A percentile compares a stretch with the other conserved stretches of the same genome.
These are phyloP conservation scores for Drosophila mauritiana DNA, from an alignment of 1,140 invertebrate species.

Conservation along the genomic window DNA sequence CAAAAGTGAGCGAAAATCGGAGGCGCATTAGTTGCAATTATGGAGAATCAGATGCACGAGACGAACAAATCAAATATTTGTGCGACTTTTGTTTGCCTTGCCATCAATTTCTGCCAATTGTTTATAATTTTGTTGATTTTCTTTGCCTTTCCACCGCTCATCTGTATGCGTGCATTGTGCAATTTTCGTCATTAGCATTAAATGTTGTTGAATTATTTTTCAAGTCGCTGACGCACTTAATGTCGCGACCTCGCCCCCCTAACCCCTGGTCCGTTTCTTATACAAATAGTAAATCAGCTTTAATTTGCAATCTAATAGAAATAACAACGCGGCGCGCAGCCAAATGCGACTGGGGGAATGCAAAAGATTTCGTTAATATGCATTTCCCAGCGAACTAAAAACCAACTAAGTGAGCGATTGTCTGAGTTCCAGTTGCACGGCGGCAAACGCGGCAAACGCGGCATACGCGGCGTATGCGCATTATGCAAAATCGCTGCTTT, in stretches of 20 bases:
- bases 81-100: constrained; percentile 76
- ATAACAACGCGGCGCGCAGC: constrained; percentile 57
- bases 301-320: constrained; percentile 81
- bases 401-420: constrained; percentile 28
- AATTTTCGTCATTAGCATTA: constrained; percentile 83
- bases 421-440: constrained; percentile 2
- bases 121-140: constrained; percentile 66
- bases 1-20: constrained; percentile 44
- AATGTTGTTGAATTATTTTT: constrained; percentile 81
- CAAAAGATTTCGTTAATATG: constrained; percentile 71
- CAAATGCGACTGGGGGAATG: constrained; percentile 52
- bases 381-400: constrained; percentile 7
- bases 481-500: constrained; percentile 43
- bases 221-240: constrained; percentile 82
- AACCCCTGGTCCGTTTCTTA: constrained; percentile 48
- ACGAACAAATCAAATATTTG: constrained; percentile 74
- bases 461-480: constrained; percentile 43
- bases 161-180: constrained; percentile 74
- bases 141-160: constrained; percentile 14
- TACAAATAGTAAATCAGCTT: constrained; percentile 79
- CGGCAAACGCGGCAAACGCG: constrained; percentile 18
- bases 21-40: constrained; percentile 76
- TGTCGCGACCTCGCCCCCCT: constrained; percentile 58
- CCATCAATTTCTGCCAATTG: constrained; percentile 79
- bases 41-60: constrained; percentile 71